Percentiles rank a stretch among this genome's conserved stretches.
phyloP scores from a whole-genome alignment of 2,888 invertebrate genomes.

The Loripinus fragilis region DNA sequence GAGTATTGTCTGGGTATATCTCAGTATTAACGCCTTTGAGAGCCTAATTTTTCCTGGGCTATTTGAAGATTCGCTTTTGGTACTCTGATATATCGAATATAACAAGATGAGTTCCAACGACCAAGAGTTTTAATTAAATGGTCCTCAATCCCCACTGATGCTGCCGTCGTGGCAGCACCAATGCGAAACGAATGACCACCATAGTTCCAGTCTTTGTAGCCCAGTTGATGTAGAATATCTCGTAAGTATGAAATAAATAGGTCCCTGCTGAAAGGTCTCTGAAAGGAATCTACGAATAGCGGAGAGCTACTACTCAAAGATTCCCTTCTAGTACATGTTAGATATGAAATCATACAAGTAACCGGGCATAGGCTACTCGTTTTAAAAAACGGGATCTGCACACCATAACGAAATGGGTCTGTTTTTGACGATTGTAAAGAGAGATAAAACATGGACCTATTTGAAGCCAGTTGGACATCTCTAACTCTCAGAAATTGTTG shows the following conservation, averaged over 20 bases:
- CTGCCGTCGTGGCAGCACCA: no score
- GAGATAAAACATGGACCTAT: not conserved
- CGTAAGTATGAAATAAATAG: not conserved
- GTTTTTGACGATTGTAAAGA: constrained; percentile 17
- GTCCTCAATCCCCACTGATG: no score
- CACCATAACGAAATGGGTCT: constrained; percentile 3
- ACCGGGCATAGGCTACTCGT: not conserved
- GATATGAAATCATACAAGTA: not conserved
- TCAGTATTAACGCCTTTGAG: no score
- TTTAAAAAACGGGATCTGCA: not conserved
- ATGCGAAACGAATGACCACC: constrained; percentile 10
- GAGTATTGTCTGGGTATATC: no score
- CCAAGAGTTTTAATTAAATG: no score
- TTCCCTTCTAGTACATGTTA: no score
- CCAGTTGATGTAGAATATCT: not conserved
- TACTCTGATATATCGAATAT: no score
- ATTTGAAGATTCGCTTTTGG: no score
- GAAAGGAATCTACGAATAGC: not conserved
- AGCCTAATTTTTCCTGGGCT: no score
- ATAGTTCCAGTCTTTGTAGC: not conserved
- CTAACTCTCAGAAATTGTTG: not conserved
- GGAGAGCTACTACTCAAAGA: not conserved
- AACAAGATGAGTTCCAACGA: no score
- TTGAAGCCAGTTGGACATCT: not conserved
- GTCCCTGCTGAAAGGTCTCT: not conserved